Base-by-base conservation (phyloP, 2,888 invertebrate species). In the Pinctada fucata region DNA sequence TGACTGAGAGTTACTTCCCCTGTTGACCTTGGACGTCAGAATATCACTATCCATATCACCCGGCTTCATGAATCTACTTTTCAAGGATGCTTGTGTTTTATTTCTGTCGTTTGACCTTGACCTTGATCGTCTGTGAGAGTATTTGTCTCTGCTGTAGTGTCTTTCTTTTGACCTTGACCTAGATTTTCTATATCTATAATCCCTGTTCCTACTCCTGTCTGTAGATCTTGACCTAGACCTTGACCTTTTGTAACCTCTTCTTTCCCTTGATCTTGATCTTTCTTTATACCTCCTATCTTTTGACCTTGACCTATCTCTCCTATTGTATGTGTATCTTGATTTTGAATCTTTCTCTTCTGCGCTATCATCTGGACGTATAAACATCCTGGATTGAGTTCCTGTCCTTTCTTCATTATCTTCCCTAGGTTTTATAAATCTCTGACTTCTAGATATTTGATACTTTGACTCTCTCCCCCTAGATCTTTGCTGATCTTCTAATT, bases 11-110 rank as follows among this genome's bases (percentile, higher is more conserved):
- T 66, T 66, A 58, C 58, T 58, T 58, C 13, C 13, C 13, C 6
- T 10, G 58, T 58, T 13, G 6, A 6, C 58, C 6, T 58, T 10
- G 58, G 58, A 58, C 8, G 8, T 58, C 6, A 58, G 13, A 13
- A 13, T 13, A 10, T 78, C 75, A 67, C 66, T 74, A 67, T 76
- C 81, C 64, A 66, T 75, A 6, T 84, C 83, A 5, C 74, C 76
- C 49, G 87, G 87, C 69, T 77, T 86, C 81, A 83, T 80, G 71
- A 88, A 88, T 65, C 82, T 81, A 63, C 81, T 79, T 76, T 70
- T 83, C 3, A 52, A 4, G 16, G 65, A 47, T 3, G 50, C 63
- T 5, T 4, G 6, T 8, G 31, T 13, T 31, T 67, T 67, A 8
- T 16, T 16, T 58, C 76, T 78, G 6, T 74, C 49, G 48, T 69